phyloP scores from a whole-genome alignment of 2,888 invertebrate genomes.

The Lasioglossum figueresi region DNA sequence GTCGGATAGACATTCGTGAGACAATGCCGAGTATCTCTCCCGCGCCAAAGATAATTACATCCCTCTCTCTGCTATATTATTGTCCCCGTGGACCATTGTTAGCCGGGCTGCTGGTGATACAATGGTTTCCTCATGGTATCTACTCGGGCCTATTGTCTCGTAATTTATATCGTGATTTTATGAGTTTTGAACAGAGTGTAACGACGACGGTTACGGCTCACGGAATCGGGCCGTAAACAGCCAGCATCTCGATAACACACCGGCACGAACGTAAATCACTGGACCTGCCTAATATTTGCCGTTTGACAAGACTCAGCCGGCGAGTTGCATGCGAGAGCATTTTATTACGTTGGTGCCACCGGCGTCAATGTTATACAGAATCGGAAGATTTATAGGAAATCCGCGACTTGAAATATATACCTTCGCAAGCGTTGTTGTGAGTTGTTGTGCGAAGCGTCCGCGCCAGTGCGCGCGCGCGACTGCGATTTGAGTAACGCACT shows the following conservation, averaged over 20 bases:
- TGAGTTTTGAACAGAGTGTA: constrained; percentile 62
- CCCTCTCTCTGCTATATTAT: constrained; percentile 79
- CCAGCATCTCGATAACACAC: constrained; percentile 27
- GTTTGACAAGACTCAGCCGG: neutral
- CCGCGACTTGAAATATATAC: neutral
- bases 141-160: constrained; percentile 60
- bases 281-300: constrained; percentile 13
- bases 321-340: neutral
- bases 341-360: constrained; percentile 22
- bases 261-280: constrained; percentile 53
- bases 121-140: constrained; percentile 68
- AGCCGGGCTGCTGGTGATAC: constrained; percentile 70
- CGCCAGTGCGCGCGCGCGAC: neutral
- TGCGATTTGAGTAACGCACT: neutral
- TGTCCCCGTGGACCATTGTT: constrained; percentile 77
- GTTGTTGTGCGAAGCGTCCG: neutral
- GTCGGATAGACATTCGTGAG: constrained; percentile 66
- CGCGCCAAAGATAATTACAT: constrained; percentile 77
- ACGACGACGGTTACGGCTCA: constrained; percentile 19
- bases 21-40: constrained; percentile 72
- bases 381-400: constrained; percentile 7
- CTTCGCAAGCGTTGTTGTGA: neutral
- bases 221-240: constrained; percentile 49
- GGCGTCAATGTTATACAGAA: constrained; percentile 7
- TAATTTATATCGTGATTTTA: constrained; percentile 71